phyloP scores from a whole-genome alignment of 2,797 vertebrate species.

The Pangasius djambal region DNA sequence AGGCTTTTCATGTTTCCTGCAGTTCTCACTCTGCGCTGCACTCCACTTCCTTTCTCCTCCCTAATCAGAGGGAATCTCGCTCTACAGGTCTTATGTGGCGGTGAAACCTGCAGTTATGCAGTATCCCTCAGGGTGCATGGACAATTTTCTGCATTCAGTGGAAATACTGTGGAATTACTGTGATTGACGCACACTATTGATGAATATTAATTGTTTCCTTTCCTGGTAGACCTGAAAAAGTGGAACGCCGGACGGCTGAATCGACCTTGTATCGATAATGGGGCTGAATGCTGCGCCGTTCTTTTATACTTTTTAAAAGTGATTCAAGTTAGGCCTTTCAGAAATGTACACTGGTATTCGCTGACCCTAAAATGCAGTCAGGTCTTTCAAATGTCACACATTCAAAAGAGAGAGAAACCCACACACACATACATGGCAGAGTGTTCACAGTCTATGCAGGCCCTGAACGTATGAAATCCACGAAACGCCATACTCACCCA shows the following conservation, averaged over 20 bases:
- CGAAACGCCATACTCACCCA: constrained; percentile 42
- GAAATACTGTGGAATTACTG: neutral
- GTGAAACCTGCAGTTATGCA: neutral
- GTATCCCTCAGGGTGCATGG: neutral
- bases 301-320: neutral
- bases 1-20: constrained; percentile 29
- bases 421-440: neutral
- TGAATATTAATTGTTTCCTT: constrained; percentile 22
- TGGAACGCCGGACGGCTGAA: neutral
- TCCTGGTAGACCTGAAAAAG: neutral
- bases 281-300: neutral
- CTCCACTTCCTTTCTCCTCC: neutral
- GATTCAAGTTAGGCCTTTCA: neutral
- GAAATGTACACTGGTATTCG: neutral
- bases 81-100: neutral
- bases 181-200: neutral
- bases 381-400: neutral
- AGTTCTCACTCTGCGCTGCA: neutral
- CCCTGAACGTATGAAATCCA: constrained; percentile 13
- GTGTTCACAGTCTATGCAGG: neutral
- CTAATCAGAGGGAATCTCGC: constrained; percentile 16
- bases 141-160: neutral
- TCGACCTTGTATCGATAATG: neutral
- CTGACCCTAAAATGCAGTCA: neutral
- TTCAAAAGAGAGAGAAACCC: neutral